These are phyloP conservation scores for Haemorhous mexicanus DNA, from an alignment of 2,113 vertebrate species.

Conservation along the genomic window DNA sequence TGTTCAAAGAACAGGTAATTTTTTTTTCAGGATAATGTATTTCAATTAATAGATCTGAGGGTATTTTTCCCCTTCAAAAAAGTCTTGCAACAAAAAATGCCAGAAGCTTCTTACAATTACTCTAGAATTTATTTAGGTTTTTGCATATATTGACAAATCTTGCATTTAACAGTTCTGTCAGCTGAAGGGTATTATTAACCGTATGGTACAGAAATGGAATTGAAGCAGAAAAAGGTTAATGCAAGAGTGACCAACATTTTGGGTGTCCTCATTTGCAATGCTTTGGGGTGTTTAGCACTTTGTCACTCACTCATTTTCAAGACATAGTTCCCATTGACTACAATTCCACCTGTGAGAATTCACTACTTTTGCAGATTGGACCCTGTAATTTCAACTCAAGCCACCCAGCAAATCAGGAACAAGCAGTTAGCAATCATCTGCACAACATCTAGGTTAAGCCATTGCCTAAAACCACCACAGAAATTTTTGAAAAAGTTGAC, in stretches of 20 bases:
- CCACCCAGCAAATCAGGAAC: background rate
- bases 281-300: background rate
- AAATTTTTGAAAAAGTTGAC: background rate
- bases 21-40: background rate
- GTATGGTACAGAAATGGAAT: background rate
- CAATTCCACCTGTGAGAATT: background rate
- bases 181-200: background rate
- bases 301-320: background rate
- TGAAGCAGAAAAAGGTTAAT: background rate
- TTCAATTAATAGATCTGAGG: background rate
- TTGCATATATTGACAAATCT: background rate
- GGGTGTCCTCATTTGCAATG: background rate
- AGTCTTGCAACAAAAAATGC: background rate
- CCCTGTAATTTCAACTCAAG: background rate
- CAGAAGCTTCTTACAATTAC: background rate
- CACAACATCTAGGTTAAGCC: background rate
- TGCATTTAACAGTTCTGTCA: background rate
- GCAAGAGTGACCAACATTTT: background rate
- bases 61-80: background rate
- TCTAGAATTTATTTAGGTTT: background rate
- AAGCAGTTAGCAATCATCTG: background rate
- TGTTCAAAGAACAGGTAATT: background rate
- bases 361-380: background rate
- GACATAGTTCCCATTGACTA: background rate
- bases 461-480: background rate